These are phyloP conservation scores for Chelon auratus DNA, from an alignment of 2,797 vertebrate genomes.

Conservation along the genomic window DNA sequence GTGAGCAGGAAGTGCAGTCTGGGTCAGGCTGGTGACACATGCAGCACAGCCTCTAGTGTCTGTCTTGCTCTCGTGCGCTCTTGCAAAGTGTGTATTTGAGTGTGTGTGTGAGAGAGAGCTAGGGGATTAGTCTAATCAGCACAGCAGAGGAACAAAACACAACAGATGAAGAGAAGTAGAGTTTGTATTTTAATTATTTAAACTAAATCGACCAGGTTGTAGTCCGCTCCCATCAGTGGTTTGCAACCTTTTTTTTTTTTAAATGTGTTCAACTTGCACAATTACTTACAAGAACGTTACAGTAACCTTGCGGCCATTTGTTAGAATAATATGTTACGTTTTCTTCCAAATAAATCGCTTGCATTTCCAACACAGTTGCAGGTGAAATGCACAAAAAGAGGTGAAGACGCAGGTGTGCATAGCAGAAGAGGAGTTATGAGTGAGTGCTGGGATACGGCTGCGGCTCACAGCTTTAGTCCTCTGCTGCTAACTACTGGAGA, in stretches of 20 bases:
- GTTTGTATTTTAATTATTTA: neutral
- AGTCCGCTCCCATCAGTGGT: neutral
- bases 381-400: slow-evolving; percentile 30
- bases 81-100: slow-evolving; percentile 22
- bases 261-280: neutral
- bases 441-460: neutral
- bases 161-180: slow-evolving; percentile 7
- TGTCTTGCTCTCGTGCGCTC: slow-evolving; percentile 22
- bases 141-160: neutral
- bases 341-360: neutral
- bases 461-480: slow-evolving; percentile 68
- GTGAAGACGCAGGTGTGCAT: slow-evolving; percentile 25
- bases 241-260: neutral
- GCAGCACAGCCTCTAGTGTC: slow-evolving; percentile 58
- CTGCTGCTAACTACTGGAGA: slow-evolving; percentile 79
- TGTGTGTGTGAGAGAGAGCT: slow-evolving; percentile 16
- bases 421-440: slow-evolving; percentile 26
- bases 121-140: neutral
- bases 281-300: neutral
- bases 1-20: slow-evolving; percentile 85
- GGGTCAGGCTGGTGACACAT: slow-evolving; percentile 88
- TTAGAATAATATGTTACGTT: slow-evolving; percentile 7
- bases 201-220: neutral
- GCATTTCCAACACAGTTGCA: slow-evolving; percentile 5
- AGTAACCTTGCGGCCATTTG: neutral